Evolutionary conservation across 2,888 invertebrate species (phyloP).

Genomic region (Galeopsomyia nigrocyanea): DNA sequence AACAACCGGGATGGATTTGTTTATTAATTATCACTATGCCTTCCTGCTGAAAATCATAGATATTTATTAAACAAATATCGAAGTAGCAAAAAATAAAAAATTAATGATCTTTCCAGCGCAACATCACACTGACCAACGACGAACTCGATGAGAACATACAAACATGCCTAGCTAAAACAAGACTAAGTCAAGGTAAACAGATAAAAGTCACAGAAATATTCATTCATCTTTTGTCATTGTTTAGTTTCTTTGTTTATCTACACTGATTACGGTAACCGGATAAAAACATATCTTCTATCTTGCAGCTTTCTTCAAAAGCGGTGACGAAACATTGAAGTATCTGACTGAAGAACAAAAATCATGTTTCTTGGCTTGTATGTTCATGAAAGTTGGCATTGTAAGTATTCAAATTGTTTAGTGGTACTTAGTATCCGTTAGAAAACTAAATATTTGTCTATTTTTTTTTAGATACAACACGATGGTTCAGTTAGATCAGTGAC

Average conservation of each 20-base stretch:
- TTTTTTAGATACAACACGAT: not conserved
- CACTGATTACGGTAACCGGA: too few species aligned
- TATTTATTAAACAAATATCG: too few species aligned
- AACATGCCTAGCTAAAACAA: conserved; percentile 12
- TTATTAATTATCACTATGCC: too few species aligned
- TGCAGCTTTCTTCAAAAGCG: conserved; percentile 20
- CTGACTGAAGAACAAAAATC: conserved; percentile 29
- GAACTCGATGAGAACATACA: conserved; percentile 3
- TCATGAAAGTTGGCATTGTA: conserved; percentile 24
- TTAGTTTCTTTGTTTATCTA: not conserved
- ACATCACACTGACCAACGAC: not conserved
- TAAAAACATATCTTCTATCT: not conserved
- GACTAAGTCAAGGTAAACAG: conserved; percentile 23
- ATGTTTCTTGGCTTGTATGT: conserved; percentile 37
- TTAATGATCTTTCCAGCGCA: not conserved
- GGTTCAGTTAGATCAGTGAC: not conserved
- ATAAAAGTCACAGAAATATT: not conserved
- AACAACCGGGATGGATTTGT: too few species aligned
- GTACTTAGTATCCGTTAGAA: not conserved
- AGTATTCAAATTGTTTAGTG: conserved; percentile 2
- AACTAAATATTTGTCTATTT: not conserved
- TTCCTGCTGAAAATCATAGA: too few species aligned
- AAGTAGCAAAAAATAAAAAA: too few species aligned
- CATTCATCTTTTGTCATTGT: not conserved
- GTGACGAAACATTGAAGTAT: conserved; percentile 14